These are phyloP conservation scores for Microplitis deprimator DNA, from an alignment of 2,888 invertebrate species.

Conservation along the genomic window DNA sequence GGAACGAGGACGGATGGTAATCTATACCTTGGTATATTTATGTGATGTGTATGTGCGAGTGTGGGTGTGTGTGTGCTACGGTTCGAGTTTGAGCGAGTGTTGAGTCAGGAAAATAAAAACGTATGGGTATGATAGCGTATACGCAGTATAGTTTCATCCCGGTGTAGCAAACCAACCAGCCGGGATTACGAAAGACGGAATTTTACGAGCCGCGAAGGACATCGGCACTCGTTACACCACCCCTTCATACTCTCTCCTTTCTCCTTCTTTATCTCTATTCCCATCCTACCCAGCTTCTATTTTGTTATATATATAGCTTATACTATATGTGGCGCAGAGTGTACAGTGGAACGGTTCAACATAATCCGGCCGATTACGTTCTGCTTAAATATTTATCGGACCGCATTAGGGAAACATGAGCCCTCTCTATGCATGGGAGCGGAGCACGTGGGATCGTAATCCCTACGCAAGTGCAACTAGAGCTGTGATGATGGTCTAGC, in stretches of 20 bases:
- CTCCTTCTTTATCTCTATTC: no score
- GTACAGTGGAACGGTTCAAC: constrained; percentile 39
- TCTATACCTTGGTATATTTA: constrained; percentile 24
- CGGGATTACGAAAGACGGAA: constrained; percentile 65
- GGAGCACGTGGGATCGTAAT: constrained; percentile 66
- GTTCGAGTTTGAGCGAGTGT: constrained; percentile 2
- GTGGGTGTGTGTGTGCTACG: no score
- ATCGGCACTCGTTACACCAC: constrained; percentile 52
- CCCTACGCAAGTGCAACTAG: constrained; percentile 48
- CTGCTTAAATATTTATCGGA: constrained; percentile 70
- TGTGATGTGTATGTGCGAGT: not conserved
- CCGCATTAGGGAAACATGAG: constrained; percentile 70
- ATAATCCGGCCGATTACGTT: constrained; percentile 69
- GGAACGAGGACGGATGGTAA: constrained; percentile 20
- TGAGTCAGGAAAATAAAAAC: constrained; percentile 8
- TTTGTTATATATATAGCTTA: no score
- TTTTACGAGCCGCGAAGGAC: constrained; percentile 58
- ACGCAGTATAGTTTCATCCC: constrained; percentile 33
- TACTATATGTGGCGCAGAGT: constrained; percentile 38
- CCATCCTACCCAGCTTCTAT: no score
- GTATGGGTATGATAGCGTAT: constrained; percentile 21
- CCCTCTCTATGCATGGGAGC: constrained; percentile 69
- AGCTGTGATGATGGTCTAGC: constrained; percentile 42
- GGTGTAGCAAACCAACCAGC: constrained; percentile 5
- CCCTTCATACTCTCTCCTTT: constrained; percentile 31